Evolutionary conservation across 2,888 invertebrate genomes (phyloP).

Genomic region (Ophion ellenae): DNA sequence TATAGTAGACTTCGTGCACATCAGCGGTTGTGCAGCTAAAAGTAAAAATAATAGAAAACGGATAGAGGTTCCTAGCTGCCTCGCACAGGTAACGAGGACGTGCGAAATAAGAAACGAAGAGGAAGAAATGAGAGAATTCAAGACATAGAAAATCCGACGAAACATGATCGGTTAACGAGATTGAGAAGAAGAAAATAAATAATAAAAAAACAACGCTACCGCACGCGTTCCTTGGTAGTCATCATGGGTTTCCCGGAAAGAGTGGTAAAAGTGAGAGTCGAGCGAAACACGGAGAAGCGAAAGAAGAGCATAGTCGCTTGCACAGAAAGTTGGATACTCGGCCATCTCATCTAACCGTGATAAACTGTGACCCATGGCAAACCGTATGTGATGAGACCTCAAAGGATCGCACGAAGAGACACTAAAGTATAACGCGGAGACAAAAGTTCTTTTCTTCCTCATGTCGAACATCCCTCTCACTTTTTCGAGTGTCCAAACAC

Average conservation of each 20-base stretch:
- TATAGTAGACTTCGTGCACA: not conserved
- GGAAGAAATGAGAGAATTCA: conserved; percentile 43
- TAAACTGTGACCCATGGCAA: conserved; percentile 74
- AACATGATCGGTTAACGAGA: conserved; percentile 77
- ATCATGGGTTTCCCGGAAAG: conserved; percentile 78
- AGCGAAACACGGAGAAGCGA: conserved; percentile 24
- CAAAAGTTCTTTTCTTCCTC: conserved; percentile 70
- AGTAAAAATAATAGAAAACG: conserved; percentile 15
- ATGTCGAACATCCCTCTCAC: conserved; percentile 21
- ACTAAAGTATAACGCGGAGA: conserved; percentile 73
- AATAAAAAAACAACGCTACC: conserved; percentile 69
- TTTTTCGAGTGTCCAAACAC: conserved; percentile 4
- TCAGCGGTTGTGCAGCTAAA: not conserved
- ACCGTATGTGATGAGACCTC: conserved; percentile 76
- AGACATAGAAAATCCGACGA: conserved; percentile 68
- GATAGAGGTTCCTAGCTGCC: not conserved
- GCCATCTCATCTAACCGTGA: conserved; percentile 77
- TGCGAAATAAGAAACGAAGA: conserved; percentile 71
- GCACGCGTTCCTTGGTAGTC: conserved; percentile 74
- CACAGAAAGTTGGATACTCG: conserved; percentile 73
- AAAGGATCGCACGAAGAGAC: conserved; percentile 75
- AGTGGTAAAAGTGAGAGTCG: conserved; percentile 65
- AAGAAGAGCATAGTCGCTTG: conserved; percentile 33
- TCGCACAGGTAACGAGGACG: conserved; percentile 70
- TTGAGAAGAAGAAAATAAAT: conserved; percentile 68